Conservation (phyloP, 2,113 vertebrate species). For the Scytalopus superciliaris region DNA sequence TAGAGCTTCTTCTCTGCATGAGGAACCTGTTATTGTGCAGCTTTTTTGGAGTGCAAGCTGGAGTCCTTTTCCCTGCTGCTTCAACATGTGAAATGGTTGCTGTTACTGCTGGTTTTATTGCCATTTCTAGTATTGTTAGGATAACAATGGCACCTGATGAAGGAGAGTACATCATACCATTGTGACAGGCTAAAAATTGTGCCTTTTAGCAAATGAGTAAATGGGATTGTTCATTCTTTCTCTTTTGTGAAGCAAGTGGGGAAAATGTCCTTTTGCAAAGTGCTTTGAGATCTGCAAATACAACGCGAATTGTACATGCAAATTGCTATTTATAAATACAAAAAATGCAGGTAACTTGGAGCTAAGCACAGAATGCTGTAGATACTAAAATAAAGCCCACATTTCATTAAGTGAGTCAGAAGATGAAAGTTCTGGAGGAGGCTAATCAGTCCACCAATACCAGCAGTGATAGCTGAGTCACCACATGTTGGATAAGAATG, state of each 20-base stretch:
- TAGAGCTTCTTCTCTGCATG: neutral
- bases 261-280: neutral
- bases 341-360: neutral
- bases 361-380: neutral
- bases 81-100: neutral
- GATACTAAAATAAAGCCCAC: neutral
- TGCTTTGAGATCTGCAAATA: neutral
- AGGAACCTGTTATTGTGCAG: neutral
- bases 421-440: neutral
- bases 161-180: neutral
- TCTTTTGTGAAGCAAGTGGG: neutral
- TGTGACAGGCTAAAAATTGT: neutral
- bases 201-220: constrained; percentile 16
- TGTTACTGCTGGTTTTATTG: neutral
- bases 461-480: neutral
- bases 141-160: neutral
- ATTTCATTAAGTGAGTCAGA: neutral
- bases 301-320: neutral
- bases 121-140: neutral
- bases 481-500: neutral
- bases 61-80: neutral
- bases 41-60: neutral
- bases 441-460: neutral
- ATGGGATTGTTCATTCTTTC: neutral
- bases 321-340: neutral